Conservation (phyloP, 30 jellyfish, hydroid and myxozoan genomes). For the Clytia hemisphaerica region DNA sequence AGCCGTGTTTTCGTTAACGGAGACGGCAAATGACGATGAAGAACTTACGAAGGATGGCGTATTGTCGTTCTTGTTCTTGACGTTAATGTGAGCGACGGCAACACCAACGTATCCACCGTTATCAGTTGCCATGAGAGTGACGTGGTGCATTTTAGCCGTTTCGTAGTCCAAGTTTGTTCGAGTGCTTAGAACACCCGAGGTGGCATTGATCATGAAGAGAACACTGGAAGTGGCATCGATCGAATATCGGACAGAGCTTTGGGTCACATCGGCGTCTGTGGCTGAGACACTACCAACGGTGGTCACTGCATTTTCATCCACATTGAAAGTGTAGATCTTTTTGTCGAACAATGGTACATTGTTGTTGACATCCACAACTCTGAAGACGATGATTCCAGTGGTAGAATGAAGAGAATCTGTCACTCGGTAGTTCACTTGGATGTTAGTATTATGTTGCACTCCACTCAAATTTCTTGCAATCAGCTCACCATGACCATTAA, state of each 20-base stretch:
- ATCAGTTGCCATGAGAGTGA: slow-evolving; percentile 70
- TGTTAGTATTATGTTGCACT: neutral
- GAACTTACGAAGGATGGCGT: slow-evolving; percentile 17
- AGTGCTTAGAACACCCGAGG: slow-evolving; percentile 10
- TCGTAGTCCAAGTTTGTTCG: slow-evolving; percentile 29
- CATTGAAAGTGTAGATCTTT: slow-evolving; percentile 9
- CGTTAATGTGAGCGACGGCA: slow-evolving; percentile 46
- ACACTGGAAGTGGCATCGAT: neutral
- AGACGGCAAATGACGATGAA: neutral
- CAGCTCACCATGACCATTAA: slow-evolving; percentile 4
- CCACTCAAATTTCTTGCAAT: neutral
- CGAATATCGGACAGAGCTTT: too few relatives aligned
- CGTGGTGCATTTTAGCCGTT: slow-evolving; percentile 14
- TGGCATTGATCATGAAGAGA: slow-evolving; percentile 9
- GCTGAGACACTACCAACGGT: slow-evolving; percentile 10
- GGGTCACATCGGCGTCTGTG: slow-evolving; percentile 20
- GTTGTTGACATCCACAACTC: slow-evolving; percentile 6
- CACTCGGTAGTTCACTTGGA: neutral
- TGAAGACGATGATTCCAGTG: neutral
- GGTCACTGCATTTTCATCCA: slow-evolving; percentile 23
- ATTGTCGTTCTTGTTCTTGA: slow-evolving; percentile 60
- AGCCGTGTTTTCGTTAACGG: slow-evolving; percentile 63
- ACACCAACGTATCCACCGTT: slow-evolving; percentile 37
- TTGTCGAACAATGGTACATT: neutral
- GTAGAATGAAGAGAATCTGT: slow-evolving; percentile 6